Percentiles rank a stretch among this genome's conserved stretches.
Evolutionary conservation across 2,113 vertebrate genomes (phyloP).

Genomic region (mouse (Mus musculus)): DNA sequence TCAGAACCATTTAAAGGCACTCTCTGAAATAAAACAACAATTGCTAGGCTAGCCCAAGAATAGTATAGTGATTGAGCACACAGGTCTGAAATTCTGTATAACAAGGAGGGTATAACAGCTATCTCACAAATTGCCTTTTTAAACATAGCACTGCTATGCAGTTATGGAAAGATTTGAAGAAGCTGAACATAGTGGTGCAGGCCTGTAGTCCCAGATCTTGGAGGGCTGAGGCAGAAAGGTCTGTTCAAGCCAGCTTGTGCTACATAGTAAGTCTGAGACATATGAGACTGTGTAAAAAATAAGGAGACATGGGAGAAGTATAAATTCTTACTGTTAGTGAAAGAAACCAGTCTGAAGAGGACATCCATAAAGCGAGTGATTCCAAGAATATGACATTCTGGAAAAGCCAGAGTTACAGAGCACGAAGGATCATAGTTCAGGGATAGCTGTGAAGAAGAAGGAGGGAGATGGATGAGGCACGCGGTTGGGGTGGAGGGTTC

Average conservation of each 20-base stretch:
- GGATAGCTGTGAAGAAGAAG: neutral
- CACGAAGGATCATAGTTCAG: neutral
- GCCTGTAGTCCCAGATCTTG: neutral
- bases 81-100: neutral
- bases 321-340: neutral
- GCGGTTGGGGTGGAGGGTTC: neutral
- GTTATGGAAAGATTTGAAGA: neutral
- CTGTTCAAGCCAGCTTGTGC: neutral
- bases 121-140: neutral
- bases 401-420: neutral
- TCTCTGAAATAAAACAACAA: neutral
- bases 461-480: neutral
- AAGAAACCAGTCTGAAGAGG: conserved; percentile 27
- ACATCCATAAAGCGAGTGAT: neutral
- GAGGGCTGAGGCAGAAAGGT: neutral
- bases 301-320: neutral
- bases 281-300: neutral
- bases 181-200: neutral
- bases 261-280: neutral
- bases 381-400: neutral
- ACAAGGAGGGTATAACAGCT: neutral
- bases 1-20: neutral
- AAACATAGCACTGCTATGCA: neutral
- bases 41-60: neutral
- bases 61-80: neutral